Evolutionary conservation across 2,888 invertebrate species (phyloP).

Genomic region (Lathronympha strigana): DNA sequence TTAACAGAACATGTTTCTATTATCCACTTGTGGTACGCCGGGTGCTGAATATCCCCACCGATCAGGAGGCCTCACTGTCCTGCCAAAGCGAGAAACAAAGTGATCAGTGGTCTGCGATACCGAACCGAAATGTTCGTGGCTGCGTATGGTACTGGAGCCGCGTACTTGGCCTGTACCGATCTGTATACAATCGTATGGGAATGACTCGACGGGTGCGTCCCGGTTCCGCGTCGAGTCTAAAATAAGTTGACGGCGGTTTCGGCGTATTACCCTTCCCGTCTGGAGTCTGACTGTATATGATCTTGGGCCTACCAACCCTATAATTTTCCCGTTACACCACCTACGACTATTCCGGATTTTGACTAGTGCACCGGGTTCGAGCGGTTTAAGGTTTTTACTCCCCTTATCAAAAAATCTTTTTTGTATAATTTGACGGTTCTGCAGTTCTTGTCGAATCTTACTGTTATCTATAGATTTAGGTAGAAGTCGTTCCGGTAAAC

Average conservation of each 20-base stretch:
- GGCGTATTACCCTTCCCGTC: conserved; percentile 2
- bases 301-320: not conserved
- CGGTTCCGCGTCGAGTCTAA: not conserved
- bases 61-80: conserved; percentile 39
- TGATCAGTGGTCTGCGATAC: not conserved
- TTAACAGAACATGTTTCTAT: too few relatives aligned
- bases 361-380: not conserved
- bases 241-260: conserved; percentile 7
- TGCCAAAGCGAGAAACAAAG: conserved; percentile 30
- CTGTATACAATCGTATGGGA: not conserved
- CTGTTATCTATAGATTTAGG: too few relatives aligned
- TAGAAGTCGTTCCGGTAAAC: not conserved
- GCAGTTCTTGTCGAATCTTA: not conserved
- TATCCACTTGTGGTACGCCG: too few relatives aligned
- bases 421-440: not conserved
- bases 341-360: not conserved
- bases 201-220: not conserved
- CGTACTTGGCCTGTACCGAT: too few relatives aligned
- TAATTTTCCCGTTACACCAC: conserved; percentile 2
- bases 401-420: too few relatives aligned
- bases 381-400: conserved; percentile 1
- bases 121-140: too few relatives aligned
- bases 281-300: conserved; percentile 8
- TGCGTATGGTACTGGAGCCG: conserved; percentile 5
- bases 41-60: conserved; percentile 38